phyloP scores from a whole-genome alignment of 2,113 vertebrate species.

The Tupaia tana region DNA sequence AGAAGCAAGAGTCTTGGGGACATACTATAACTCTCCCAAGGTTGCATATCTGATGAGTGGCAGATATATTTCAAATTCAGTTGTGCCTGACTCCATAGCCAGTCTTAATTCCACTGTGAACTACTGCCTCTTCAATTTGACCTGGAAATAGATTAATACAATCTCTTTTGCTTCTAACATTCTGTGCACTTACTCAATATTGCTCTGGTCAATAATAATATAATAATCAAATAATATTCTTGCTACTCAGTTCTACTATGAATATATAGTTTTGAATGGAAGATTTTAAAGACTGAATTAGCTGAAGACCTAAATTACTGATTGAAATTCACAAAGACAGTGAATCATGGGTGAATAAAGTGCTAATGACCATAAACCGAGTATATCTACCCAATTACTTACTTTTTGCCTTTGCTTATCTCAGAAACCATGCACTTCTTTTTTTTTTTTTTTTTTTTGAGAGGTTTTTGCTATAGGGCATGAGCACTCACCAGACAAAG shows the following conservation, averaged over 20 bases:
- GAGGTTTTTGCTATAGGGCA: no score
- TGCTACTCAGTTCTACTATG: not conserved
- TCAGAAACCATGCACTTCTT: not conserved
- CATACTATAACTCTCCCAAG: not conserved
- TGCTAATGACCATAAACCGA: not conserved
- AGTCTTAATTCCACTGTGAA: not conserved
- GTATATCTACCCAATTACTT: not conserved
- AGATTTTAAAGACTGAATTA: not conserved
- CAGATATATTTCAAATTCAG: slow-evolving; percentile 1
- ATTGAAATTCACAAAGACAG: not conserved
- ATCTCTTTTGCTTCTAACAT: not conserved
- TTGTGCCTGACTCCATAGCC: not conserved
- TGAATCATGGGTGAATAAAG: not conserved
- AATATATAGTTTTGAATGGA: not conserved
- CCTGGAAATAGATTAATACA: not conserved
- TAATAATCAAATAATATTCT: not conserved
- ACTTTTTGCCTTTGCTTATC: not conserved
- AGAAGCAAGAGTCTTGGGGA: not conserved
- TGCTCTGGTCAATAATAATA: not conserved
- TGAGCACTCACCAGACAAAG: no score
- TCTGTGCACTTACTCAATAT: not conserved
- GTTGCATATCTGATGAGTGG: not conserved
- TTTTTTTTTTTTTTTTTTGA: no score
- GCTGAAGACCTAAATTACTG: not conserved
- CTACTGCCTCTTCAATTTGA: not conserved